phyloP scores from a whole-genome alignment of 2,113 vertebrate species.

The Harpagus bidentatus region DNA sequence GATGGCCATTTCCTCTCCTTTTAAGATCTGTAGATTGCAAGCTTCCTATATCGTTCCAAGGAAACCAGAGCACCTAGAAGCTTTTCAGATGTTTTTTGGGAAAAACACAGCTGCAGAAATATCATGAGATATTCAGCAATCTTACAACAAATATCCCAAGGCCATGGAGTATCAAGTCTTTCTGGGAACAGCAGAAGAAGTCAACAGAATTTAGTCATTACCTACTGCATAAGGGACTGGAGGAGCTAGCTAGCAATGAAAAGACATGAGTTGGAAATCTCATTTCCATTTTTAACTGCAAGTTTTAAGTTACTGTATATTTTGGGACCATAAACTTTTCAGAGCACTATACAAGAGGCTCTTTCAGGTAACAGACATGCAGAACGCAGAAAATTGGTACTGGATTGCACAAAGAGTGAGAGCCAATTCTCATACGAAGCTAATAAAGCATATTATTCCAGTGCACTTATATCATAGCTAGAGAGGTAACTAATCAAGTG shows the following conservation, averaged over 20 bases:
- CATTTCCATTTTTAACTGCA: background rate
- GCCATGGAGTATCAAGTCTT: background rate
- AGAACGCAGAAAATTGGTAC: background rate
- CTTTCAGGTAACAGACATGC: background rate
- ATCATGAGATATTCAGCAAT: background rate
- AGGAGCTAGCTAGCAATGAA: background rate
- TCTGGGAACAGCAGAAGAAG: background rate
- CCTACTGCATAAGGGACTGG: background rate
- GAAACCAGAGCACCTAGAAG: background rate
- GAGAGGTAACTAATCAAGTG: background rate
- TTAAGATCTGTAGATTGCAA: background rate
- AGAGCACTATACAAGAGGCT: background rate
- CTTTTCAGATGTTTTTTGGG: background rate
- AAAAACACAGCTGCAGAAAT: background rate
- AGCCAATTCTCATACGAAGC: background rate
- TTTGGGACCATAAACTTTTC: background rate
- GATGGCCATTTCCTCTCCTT: background rate
- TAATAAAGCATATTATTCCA: background rate
- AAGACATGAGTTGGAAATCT: background rate
- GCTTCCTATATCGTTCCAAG: background rate
- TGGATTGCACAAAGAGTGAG: background rate
- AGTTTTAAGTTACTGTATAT: background rate
- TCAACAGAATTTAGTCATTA: background rate
- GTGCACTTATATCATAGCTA: background rate
- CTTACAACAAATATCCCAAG: background rate